phyloP scores from a whole-genome alignment of 2,797 vertebrate species.

The Syndactyla subalaris region DNA sequence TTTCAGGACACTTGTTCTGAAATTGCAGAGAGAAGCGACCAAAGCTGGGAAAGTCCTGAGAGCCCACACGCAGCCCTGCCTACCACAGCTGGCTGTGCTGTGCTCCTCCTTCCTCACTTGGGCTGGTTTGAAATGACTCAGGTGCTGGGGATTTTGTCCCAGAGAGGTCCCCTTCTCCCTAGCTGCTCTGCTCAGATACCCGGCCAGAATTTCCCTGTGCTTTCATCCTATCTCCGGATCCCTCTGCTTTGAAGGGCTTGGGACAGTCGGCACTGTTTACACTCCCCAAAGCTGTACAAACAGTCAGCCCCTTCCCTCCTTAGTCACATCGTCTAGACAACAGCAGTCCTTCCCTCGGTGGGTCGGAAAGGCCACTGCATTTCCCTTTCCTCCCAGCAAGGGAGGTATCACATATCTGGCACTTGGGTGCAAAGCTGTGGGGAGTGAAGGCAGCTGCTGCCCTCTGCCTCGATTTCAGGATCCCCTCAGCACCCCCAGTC shows the following conservation, averaged over 20 bases:
- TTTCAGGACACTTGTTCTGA: neutral
- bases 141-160: neutral
- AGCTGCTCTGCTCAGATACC: neutral
- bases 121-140: neutral
- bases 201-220: neutral
- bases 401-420: neutral
- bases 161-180: neutral
- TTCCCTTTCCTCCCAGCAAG: slow-evolving; percentile 49
- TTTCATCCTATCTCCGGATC: slow-evolving; percentile 24
- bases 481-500: neutral
- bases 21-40: neutral
- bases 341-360: neutral
- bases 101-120: accelerated
- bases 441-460: neutral
- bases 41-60: neutral
- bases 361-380: neutral
- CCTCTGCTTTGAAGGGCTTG: slow-evolving; percentile 37
- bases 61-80: neutral
- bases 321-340: slow-evolving; percentile 59
- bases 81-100: accelerated
- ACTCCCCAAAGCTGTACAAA: slow-evolving; percentile 58
- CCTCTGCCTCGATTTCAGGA: accelerated
- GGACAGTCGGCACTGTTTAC: slow-evolving; percentile 29
- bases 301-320: slow-evolving; percentile 29
- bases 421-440: neutral